Percentiles rank a stretch among this genome's conserved stretches.
Evolutionary conservation across 2,888 invertebrate species (phyloP).

Genomic region (Salpingus planirostris): DNA sequence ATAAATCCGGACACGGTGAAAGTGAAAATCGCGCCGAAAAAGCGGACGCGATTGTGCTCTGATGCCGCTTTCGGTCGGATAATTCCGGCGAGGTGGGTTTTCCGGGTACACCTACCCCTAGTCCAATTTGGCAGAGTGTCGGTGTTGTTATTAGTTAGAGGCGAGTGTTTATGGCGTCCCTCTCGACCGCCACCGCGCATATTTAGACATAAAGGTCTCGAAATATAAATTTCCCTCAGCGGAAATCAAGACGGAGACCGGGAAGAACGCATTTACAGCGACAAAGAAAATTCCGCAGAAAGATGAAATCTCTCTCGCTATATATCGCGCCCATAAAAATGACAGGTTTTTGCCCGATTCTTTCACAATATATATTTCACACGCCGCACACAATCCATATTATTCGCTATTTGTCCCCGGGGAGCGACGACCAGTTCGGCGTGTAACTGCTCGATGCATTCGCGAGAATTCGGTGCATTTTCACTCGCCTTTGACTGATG

Average conservation of each 20-base stretch:
- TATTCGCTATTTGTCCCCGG: constrained; percentile 29
- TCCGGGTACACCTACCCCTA: too few species aligned
- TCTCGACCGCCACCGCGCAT: constrained; percentile 16
- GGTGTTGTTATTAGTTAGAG: too few species aligned
- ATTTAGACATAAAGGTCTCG: constrained; percentile 19
- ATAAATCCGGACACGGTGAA: too few species aligned
- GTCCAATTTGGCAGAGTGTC: background rate
- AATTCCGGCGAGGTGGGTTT: too few species aligned
- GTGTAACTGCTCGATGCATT: background rate
- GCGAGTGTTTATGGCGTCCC: too few species aligned
- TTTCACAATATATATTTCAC: constrained; percentile 22
- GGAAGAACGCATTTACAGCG: constrained; percentile 30
- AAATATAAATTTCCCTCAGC: constrained; percentile 38
- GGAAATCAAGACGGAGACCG: constrained; percentile 35
- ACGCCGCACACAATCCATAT: constrained; percentile 29
- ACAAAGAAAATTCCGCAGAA: constrained; percentile 33
- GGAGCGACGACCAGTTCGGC: constrained; percentile 19
- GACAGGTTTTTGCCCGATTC: constrained; percentile 30
- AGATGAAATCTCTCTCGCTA: constrained; percentile 31
- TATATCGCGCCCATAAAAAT: constrained; percentile 33
- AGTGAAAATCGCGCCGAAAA: too few species aligned
- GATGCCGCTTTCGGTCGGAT: too few species aligned
- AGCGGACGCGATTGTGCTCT: too few species aligned
- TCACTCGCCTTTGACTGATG: constrained; percentile 7
- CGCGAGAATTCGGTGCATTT: too few species aligned